phyloP scores from a whole-genome alignment of 2,113 vertebrate genomes.

The Serranochromis macrocephalus region DNA sequence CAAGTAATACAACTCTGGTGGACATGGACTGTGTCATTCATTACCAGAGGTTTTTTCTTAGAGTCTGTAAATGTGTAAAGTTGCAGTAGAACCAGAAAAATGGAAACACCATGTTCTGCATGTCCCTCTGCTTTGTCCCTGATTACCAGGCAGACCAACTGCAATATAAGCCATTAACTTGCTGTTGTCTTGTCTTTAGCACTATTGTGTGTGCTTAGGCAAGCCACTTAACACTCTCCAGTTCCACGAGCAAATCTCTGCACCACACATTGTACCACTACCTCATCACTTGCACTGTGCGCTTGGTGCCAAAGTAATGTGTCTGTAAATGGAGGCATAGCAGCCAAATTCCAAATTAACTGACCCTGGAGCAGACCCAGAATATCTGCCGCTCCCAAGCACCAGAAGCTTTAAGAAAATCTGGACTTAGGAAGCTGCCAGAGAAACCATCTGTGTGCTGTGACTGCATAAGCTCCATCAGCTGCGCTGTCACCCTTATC shows the following conservation, averaged over 20 bases:
- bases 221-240: background rate
- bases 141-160: background rate
- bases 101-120: background rate
- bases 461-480: conserved; percentile 40
- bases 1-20: background rate
- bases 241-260: background rate
- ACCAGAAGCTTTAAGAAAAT: conserved; percentile 44
- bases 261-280: conserved; percentile 23
- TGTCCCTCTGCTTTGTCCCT: background rate
- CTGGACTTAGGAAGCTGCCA: conserved; percentile 45
- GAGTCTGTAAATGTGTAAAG: background rate
- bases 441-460: conserved; percentile 55
- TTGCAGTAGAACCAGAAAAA: background rate
- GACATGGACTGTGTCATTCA: background rate
- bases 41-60: background rate
- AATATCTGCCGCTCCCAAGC: conserved; percentile 36
- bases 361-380: conserved; percentile 40
- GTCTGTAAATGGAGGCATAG: conserved; percentile 22
- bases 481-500: conserved; percentile 45
- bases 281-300: conserved; percentile 18
- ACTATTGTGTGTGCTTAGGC: background rate
- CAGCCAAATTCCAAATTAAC: conserved; percentile 54
- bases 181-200: background rate
- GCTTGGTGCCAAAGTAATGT: conserved; percentile 32
- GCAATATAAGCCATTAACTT: background rate